Conservation (phyloP, 2,113 vertebrate species). For the Corythornis madagascariensis region DNA sequence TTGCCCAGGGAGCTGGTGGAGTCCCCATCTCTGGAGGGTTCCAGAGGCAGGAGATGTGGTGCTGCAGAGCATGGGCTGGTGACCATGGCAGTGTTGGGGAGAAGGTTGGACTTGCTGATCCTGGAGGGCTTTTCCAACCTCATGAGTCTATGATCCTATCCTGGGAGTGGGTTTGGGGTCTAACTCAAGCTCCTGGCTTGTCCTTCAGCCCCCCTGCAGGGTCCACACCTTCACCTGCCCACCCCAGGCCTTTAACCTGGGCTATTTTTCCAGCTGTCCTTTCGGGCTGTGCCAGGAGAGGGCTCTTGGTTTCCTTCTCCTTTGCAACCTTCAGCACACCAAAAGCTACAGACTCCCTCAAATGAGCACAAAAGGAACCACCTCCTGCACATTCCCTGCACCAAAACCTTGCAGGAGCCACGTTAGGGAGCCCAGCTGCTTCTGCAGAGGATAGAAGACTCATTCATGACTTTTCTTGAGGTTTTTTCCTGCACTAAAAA, state of each 20-base stretch:
- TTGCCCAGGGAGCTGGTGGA: too few relatives aligned
- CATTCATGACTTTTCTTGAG: not conserved
- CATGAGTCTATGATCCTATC: too few relatives aligned
- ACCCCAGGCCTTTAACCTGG: fast-evolving
- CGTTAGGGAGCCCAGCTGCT: not conserved
- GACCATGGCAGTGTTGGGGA: too few relatives aligned
- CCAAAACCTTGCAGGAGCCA: not conserved
- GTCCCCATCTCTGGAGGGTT: too few relatives aligned
- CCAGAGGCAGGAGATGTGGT: too few relatives aligned
- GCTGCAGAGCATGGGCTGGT: too few relatives aligned
- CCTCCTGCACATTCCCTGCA: not conserved
- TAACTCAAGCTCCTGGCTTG: not conserved
- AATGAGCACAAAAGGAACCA: not conserved
- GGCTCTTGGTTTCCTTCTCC: constrained; percentile 12
- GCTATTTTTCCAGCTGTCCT: not conserved
- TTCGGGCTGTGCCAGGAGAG: not conserved
- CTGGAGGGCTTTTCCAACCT: too few relatives aligned
- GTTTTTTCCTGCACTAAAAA: not conserved
- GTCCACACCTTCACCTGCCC: not conserved
- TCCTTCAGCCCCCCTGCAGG: not conserved
- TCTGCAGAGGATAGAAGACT: not conserved
- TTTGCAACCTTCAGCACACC: not conserved
- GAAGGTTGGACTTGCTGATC: too few relatives aligned
- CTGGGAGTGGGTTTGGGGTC: too few relatives aligned
- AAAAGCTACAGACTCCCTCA: not conserved